Base-by-base conservation (phyloP, 2,888 invertebrate species). In the Gandaritis pyraliata region DNA sequence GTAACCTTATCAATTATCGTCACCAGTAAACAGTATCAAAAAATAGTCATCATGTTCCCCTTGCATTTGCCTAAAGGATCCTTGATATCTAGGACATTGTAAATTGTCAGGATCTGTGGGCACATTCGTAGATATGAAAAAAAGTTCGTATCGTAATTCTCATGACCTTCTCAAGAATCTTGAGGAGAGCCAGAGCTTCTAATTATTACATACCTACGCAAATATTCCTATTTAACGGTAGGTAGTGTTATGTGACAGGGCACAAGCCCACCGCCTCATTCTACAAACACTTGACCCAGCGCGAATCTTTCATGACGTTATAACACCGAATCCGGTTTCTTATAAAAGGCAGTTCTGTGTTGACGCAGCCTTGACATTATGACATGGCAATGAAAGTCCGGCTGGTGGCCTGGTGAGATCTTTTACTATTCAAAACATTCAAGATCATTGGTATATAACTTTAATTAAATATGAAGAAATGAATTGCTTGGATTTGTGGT, bases 341-440 rank as follows among this genome's bases (percentile, higher is more conserved):
- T 51, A 10, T 38, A 49, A 58, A 33, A 4, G 5, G 33, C 58
- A 61, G 18, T 65, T 41, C 62, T 62, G 56, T 59, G 36, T 55
- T 64, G 61, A 61, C 64, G 51, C 52, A 61, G 60, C 71, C 71
- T 72, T 72, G 70, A 70, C 71, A 69, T 65, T 59, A 59, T 61
- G 61, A 43, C 16, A 45, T 64, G 66, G 66, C 64, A 72, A 72
- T 70, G 70, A 72, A 72, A 67, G 71, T 52, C 39, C 38, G 51
- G 48, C n/a, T n/a, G n/a, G n/a, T n/a, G n/a, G n/a, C 36, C 10
- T 23, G 5, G 48, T n/a, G n/a, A n/a, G 48, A 48, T 64, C 41
- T 57, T 39, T 52, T 51, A 49, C 38, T 51, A 58, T 39, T 36
- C 46, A 46, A 33, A 7, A 10, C 3, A 33, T 6, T 52, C 62